phyloP scores from a whole-genome alignment of 2,113 vertebrate species.

The Lontra canadensis region DNA sequence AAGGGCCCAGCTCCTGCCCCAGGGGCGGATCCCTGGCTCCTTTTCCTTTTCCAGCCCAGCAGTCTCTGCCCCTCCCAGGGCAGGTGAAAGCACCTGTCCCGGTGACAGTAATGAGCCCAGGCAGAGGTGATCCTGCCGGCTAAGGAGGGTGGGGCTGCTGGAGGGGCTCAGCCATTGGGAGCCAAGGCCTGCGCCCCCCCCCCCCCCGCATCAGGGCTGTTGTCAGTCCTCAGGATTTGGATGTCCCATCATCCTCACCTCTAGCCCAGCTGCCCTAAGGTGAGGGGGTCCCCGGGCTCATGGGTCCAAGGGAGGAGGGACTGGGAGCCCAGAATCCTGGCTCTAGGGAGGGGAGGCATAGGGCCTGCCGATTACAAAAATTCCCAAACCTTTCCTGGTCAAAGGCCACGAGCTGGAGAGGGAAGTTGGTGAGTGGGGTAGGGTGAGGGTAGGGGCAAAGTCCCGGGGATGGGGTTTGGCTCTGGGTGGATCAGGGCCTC shows the following conservation, averaged over 20 bases:
- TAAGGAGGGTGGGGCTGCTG: background rate
- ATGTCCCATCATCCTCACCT: background rate
- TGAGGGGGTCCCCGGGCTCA: background rate
- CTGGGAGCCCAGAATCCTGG: background rate
- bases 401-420: slow-evolving; percentile 48
- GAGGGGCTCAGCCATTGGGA: background rate
- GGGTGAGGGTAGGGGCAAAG: slow-evolving; percentile 46
- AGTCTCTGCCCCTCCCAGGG: slow-evolving; percentile 51
- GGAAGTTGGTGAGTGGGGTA: slow-evolving; percentile 34
- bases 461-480: slow-evolving; percentile 29
- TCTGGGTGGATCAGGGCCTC: background rate
- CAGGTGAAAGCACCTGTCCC: slow-evolving; percentile 64
- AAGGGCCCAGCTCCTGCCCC: slow-evolving; percentile 1
- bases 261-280: background rate
- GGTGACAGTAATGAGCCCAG: slow-evolving; percentile 63
- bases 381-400: slow-evolving; percentile 67
- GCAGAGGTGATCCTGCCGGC: background rate
- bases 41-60: slow-evolving; percentile 22
- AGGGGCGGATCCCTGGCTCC: slow-evolving; percentile 52
- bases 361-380: slow-evolving; percentile 23
- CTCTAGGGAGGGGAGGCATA: background rate
- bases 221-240: background rate
- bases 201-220: fast-evolving
- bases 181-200: background rate
- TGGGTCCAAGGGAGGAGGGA: background rate